Evolutionary conservation across 1,140 invertebrate genomes (phyloP).

Genomic region (Calosoma granatense): DNA sequence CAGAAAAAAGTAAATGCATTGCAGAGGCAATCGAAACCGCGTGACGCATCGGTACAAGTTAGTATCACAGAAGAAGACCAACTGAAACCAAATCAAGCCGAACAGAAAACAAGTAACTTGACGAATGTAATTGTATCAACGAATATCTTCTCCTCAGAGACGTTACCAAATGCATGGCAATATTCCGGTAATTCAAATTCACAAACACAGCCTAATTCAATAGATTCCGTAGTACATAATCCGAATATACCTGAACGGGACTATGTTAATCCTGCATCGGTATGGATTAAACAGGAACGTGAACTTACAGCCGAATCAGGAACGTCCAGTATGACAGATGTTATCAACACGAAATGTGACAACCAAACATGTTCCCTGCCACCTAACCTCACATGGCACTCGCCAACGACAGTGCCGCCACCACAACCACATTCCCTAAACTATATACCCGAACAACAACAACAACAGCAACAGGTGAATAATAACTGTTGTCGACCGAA

Average conservation of each 20-base stretch:
- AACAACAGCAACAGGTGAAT: not conserved
- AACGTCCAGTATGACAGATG: not conserved
- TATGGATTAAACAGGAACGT: not conserved
- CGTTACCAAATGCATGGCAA: constrained; percentile 14
- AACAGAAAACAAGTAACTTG: constrained; percentile 23
- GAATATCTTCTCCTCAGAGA: constrained; percentile 20
- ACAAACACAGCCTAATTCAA: not conserved
- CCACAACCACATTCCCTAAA: not conserved
- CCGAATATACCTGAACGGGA: not conserved
- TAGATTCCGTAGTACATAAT: not conserved
- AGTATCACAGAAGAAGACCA: constrained; percentile 13
- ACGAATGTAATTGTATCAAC: constrained; percentile 19
- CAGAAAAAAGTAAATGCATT: constrained; percentile 37
- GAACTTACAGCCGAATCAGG: not conserved
- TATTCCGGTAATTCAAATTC: not conserved
- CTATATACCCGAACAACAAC: not conserved
- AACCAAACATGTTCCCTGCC: not conserved
- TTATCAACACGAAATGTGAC: not conserved
- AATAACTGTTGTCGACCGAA: constrained; percentile 28
- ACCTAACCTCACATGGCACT: not conserved
- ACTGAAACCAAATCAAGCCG: constrained; percentile 18
- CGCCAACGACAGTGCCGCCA: not conserved
- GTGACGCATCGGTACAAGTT: constrained; percentile 21
- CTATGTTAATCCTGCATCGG: not conserved
- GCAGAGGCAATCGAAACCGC: constrained; percentile 17